Evolutionary conservation across 2,113 vertebrate genomes (phyloP).

Genomic region (Nycticebus coucang): DNA sequence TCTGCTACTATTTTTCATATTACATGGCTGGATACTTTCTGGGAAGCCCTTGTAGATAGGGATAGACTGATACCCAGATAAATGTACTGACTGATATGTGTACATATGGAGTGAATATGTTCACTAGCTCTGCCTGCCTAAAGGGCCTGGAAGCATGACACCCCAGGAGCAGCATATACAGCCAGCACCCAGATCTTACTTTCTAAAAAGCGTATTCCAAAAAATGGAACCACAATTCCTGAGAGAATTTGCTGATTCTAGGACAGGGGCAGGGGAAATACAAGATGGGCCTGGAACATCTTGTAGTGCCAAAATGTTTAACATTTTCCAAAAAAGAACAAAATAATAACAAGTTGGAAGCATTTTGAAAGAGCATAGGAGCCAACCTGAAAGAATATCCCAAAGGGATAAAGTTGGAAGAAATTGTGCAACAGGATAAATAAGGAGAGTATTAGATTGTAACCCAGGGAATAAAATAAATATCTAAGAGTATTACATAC

Average conservation of each 20-base stretch:
- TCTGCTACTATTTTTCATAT: neutral
- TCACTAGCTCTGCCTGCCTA: neutral
- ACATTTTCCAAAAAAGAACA: neutral
- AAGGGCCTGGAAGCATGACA: neutral
- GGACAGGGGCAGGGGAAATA: neutral
- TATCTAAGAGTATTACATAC: neutral
- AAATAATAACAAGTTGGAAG: neutral
- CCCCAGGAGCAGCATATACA: too few species aligned
- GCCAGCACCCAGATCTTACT: neutral
- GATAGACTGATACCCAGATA: neutral
- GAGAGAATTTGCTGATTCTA: neutral
- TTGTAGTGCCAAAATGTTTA: neutral
- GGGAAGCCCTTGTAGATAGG: neutral
- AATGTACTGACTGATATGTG: neutral
- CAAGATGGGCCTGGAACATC: neutral
- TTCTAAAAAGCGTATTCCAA: neutral
- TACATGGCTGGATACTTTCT: too few species aligned
- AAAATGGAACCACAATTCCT: neutral
- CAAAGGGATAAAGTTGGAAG: neutral
- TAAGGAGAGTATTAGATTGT: neutral
- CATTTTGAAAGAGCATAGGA: neutral
- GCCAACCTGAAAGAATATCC: neutral
- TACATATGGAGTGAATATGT: neutral
- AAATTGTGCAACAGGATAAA: slow-evolving; percentile 35
- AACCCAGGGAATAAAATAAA: slow-evolving; percentile 37